Evolutionary conservation across 2,113 vertebrate genomes (phyloP).

Genomic region (Tenrec ecaudatus): DNA sequence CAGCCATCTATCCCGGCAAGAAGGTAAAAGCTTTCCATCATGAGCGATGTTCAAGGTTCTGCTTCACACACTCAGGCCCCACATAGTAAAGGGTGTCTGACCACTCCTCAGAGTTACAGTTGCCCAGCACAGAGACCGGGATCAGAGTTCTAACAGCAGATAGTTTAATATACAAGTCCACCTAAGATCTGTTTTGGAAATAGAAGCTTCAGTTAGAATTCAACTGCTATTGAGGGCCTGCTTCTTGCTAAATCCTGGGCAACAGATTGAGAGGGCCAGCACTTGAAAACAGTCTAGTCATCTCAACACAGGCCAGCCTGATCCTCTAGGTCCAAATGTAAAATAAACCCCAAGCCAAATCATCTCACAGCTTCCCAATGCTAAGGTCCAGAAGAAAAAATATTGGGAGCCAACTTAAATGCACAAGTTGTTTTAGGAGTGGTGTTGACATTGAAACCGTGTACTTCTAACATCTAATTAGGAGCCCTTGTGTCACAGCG

Average conservation of each 20-base stretch:
- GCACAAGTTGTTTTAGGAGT: neutral
- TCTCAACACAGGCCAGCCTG: neutral
- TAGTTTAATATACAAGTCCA: neutral
- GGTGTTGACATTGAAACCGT: neutral
- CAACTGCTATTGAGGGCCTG: neutral
- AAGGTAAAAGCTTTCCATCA: neutral
- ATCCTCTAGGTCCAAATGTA: neutral
- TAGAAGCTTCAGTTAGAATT: neutral
- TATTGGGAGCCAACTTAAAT: neutral
- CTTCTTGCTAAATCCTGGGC: neutral
- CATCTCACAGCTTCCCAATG: neutral
- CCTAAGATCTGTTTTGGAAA: neutral
- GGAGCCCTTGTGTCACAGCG: no score
- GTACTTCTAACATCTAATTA: neutral
- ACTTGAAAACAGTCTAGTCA: neutral
- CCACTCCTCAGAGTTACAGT: neutral
- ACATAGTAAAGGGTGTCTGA: conserved; percentile 5
- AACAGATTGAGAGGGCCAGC: neutral
- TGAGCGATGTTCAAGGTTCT: neutral
- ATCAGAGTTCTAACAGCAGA: neutral
- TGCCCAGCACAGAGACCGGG: conserved; percentile 9
- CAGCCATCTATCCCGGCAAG: neutral
- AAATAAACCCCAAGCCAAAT: neutral
- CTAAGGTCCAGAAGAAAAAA: neutral
- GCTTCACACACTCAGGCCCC: neutral